These are phyloP conservation scores for Cepaea nemoralis DNA, from an alignment of 1,140 invertebrate species.

Conservation along the genomic window DNA sequence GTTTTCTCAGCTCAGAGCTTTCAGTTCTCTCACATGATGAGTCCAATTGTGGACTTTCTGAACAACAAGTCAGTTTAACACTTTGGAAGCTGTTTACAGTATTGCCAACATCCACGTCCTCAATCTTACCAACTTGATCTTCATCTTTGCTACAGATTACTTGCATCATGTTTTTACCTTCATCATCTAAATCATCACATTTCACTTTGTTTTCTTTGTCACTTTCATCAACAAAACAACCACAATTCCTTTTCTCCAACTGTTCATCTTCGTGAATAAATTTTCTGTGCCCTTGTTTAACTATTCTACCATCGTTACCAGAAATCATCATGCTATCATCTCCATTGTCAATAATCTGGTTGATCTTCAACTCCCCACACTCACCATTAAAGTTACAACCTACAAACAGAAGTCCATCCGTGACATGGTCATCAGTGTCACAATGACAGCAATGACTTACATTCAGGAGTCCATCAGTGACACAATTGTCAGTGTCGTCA, in stretches of 20 bases:
- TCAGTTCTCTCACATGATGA: background rate
- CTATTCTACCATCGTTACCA: too few species aligned
- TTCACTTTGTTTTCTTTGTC: background rate
- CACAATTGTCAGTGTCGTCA: too few species aligned
- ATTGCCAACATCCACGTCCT: background rate
- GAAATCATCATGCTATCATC: too few species aligned
- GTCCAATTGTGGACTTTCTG: background rate
- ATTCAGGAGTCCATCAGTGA: too few species aligned
- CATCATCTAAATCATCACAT: background rate
- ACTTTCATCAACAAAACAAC: background rate
- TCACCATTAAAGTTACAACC: too few species aligned
- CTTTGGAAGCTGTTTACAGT: background rate
- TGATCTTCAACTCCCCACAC: too few species aligned
- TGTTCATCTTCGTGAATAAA: background rate
- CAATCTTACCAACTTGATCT: too few species aligned
- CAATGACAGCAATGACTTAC: too few species aligned
- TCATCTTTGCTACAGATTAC: background rate
- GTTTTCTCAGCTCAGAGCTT: background rate
- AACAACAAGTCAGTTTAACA: background rate
- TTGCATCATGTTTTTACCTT: background rate
- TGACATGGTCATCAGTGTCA: too few species aligned
- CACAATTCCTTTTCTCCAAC: background rate
- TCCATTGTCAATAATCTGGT: too few species aligned
- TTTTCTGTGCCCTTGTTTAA: too few species aligned
- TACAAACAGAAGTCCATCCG: too few species aligned